Conservation (phyloP, 2,113 vertebrate species). For the Lophius piscatorius region DNA sequence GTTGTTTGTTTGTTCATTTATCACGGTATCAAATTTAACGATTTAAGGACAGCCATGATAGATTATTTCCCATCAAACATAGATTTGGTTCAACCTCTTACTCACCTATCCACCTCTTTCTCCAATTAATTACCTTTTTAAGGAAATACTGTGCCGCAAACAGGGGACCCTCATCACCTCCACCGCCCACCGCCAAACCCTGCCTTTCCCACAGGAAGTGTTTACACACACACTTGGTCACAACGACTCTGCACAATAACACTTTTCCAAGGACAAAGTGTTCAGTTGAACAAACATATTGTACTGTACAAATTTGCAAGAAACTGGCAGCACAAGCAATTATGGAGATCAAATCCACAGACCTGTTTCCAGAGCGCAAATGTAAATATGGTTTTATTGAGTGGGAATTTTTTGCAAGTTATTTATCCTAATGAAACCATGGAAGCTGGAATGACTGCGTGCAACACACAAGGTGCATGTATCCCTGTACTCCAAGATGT, state of each 20-base stretch:
- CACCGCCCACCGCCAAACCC: background rate
- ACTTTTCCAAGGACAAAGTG: conserved; percentile 68
- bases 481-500: no score
- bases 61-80: background rate
- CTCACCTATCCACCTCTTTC: background rate
- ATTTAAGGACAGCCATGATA: background rate
- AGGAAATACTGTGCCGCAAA: conserved; percentile 33
- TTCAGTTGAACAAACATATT: conserved; percentile 49
- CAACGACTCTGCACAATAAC: conserved; percentile 59
- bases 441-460: background rate
- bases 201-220: conserved; percentile 68
- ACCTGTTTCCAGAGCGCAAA: background rate
- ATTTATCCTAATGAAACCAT: background rate
- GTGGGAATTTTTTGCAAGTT: background rate
- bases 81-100: background rate
- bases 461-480: no score
- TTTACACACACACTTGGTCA: conserved; percentile 60
- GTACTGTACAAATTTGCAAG: conserved; percentile 42
- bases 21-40: no score
- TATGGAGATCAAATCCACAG: conserved; percentile 6
- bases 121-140: background rate
- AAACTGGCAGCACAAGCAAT: conserved; percentile 5
- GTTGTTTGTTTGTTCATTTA: no score
- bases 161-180: conserved; percentile 18
- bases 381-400: background rate